A percentile compares a stretch with the other conserved stretches of the same genome.
Conservation (phyloP, 92 coral and sea anemone genomes). For the Scolanthus callimorphus region DNA sequence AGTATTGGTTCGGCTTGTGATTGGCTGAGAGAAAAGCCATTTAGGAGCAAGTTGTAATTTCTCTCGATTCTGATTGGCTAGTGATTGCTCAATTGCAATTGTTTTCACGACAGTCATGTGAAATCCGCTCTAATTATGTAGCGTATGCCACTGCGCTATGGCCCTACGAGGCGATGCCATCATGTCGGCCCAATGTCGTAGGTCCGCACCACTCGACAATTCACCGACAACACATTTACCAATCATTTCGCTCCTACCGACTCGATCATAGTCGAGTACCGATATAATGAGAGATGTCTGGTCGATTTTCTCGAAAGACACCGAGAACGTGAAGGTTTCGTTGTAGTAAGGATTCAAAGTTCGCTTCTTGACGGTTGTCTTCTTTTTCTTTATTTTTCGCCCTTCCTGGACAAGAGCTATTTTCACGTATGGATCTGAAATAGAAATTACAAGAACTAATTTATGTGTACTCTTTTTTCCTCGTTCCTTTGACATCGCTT, state of each 20-base stretch:
- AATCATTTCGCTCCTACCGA: conserved; percentile 92
- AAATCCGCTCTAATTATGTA: conserved; percentile 69
- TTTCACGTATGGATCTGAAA: conserved; percentile 94
- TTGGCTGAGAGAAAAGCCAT: too few species aligned
- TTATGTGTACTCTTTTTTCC: too few species aligned
- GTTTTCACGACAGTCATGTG: too few species aligned
- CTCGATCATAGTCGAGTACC: conserved; percentile 90
- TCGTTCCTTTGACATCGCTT: too few species aligned
- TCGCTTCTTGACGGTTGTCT: conserved; percentile 95
- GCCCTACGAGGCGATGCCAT: conserved; percentile 90
- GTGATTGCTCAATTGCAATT: too few species aligned
- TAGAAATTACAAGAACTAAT: too few species aligned
- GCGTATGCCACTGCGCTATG: conserved; percentile 93
- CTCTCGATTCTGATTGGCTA: too few species aligned
- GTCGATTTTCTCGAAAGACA: conserved; percentile 92
- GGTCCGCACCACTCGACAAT: conserved; percentile 85
- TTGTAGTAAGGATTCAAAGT: conserved; percentile 95
- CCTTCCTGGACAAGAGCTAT: conserved; percentile 92
- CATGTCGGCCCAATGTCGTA: conserved; percentile 96
- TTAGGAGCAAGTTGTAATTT: too few species aligned
- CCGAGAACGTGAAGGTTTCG: conserved; percentile 89
- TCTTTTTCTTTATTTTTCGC: conserved; percentile 86
- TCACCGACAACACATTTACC: conserved; percentile 98
- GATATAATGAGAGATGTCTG: conserved; percentile 82
- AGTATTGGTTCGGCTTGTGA: too few species aligned